Base-by-base conservation (phyloP, 2,888 invertebrate genomes). In the Phyllotreta striolata region DNA sequence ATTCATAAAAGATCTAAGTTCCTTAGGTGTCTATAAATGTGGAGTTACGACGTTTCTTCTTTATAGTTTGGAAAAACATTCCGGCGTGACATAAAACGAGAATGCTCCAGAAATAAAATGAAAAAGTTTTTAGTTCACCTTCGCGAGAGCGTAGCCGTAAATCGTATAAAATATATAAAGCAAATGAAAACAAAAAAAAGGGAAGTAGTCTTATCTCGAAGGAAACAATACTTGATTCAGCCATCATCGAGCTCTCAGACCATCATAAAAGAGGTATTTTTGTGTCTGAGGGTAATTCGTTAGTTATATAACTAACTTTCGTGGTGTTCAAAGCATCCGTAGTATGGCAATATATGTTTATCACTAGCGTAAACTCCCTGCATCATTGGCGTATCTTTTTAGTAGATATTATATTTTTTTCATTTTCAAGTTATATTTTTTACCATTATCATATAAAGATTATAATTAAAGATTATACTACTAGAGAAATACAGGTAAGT, bases 191-290 rank as follows among this genome's bases (percentile, higher is more conserved):
- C 40, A 39, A 49, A 58, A 55, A 57, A 57, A 51, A 24, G 24
- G 40, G 40, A 49, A 49, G 39, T 4, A 47, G 44, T 52, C 61
- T 44, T 8, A 38, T 61, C 52, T 38, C 41, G 34, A 12, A 10
- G 55, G 55, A 55, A 51, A 61, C 55, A 55, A 61, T 52, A 56
- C 54, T 55, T 56, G 49, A 57, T 41, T 51, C 52, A 44, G 43
- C 49, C 55, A 59, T 55, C 62, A 51, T 52, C 52, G 51, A 51
- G 54, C 57, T 52, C 54, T 63, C 58, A 52, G 57, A 57, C 57
- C 52, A 41, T 52, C 64, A 58, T 64, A 64, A 64, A 64, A 60
- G 60, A 55, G 40, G 55, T 49, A 47, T 56, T 61, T 56, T 54
- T 60, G 44, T 43, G 47, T 47, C 55, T 55, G 47, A 49, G 40